Base-by-base conservation (phyloP, 2,797 vertebrate genomes). In the Acipenser transmontanus region DNA sequence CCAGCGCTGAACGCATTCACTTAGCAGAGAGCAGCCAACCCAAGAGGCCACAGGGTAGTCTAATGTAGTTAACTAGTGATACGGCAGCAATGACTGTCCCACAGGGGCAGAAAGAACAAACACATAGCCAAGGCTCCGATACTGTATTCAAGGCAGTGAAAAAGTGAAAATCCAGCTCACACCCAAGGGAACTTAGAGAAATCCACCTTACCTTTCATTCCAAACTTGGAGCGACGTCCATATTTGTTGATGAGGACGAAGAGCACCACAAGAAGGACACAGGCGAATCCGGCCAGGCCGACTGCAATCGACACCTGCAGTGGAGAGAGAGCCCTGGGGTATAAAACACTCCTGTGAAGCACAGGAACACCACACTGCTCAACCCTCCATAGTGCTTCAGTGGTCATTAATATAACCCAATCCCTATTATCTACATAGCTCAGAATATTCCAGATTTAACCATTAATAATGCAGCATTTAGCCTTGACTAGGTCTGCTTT, bases 241-340 rank as follows among this genome's bases (percentile, higher is more conserved):
- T 98, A 99, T 81, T 98, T 99, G 91, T 99, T 99, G 91, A 99
- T 97, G 84, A 99, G 93, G 74, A 99, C 92, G 71, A 99, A 98
- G 65, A 98, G 92, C 71, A 97, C 88, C 64, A 98, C 93, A 78
- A 99, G 86, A 66, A 98, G 91, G 72, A 98, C 91, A 6, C 95
- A 97, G 54, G 95, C 95, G 56, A 98, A 98, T 60, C 94, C 96
- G 5, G 95, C 97, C 66, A 99, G 87, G 56, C 96, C 94, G 20
- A 98, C 96, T 0, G 96, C 96, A 63, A 99, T 96, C 76, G 94
- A 97, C 68, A 98, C 97, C 97, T 99, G 34, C 34, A 73, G 62
- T 70, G 63, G 60, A 49, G 64, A 49, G 71, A 65, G 51, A n/a
- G 8, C 47, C 34, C 34, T 9, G 50, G 50, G 51, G 50, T 3